Conservation (phyloP, 2,888 invertebrate genomes). For the Sinohyriopsis cumingii region DNA sequence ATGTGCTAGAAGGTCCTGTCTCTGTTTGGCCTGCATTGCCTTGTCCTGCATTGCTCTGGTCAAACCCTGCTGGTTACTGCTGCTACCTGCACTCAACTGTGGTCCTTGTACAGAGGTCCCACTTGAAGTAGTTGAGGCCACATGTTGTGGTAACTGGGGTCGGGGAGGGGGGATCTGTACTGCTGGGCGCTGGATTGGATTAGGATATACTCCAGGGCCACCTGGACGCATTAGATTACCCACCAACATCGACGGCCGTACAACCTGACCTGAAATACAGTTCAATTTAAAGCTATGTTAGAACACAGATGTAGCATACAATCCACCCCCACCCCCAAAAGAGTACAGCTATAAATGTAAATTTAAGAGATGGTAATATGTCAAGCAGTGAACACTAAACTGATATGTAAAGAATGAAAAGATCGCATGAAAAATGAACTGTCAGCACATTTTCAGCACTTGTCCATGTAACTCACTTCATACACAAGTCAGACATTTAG, state of each 20-base stretch:
- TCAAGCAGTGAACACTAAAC: too few relatives aligned
- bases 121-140: too few relatives aligned
- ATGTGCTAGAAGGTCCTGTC: conserved; percentile 64
- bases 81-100: neutral
- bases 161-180: conserved; percentile 27
- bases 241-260: conserved; percentile 59
- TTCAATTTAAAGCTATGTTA: neutral
- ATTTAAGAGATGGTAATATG: neutral
- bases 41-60: conserved; percentile 28
- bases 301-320: neutral
- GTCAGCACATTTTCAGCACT: too few relatives aligned
- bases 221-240: conserved; percentile 48
- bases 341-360: neutral
- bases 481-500: too few relatives aligned
- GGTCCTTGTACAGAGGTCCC: too few relatives aligned
- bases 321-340: too few relatives aligned
- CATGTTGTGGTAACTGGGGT: neutral
- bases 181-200: conserved; percentile 61
- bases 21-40: conserved; percentile 52
- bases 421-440: too few relatives aligned
- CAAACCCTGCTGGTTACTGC: conserved; percentile 1
- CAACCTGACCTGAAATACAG: conserved; percentile 36
- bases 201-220: conserved; percentile 53
- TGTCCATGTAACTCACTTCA: too few relatives aligned
- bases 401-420: too few relatives aligned